Conservation (phyloP, 2,888 invertebrate genomes). For the Drosophila paramelanica region DNA sequence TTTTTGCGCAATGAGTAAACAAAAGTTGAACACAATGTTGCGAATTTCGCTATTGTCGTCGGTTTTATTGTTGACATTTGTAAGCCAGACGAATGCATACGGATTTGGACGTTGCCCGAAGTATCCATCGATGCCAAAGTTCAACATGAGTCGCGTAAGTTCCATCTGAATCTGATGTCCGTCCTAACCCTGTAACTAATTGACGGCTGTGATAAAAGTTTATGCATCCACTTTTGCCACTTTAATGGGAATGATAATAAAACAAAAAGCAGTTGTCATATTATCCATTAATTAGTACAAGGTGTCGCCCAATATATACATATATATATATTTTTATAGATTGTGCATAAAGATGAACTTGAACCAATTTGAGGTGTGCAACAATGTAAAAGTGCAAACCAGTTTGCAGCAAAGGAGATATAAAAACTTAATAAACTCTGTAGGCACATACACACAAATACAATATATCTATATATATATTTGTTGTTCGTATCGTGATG, state of each 20-base stretch:
- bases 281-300: constrained; percentile 61
- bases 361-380: constrained; percentile 69
- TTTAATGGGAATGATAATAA: constrained; percentile 2
- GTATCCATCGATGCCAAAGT: constrained; percentile 88
- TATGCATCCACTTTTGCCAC: constrained; percentile 7
- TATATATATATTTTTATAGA: constrained; percentile 35
- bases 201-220: constrained; percentile 7
- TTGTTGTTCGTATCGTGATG: constrained; percentile 1
- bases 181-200: constrained; percentile 3
- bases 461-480: constrained; percentile 4
- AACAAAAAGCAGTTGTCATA: constrained; percentile 35
- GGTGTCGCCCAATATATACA: constrained; percentile 40
- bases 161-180: neutral
- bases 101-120: constrained; percentile 90
- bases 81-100: constrained; percentile 63
- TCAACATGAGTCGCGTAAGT: constrained; percentile 89
- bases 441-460: constrained; percentile 1
- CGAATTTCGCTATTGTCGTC: constrained; percentile 46
- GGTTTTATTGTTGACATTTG: constrained; percentile 44
- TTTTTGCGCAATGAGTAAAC: constrained; percentile 46
- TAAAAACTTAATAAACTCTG: constrained; percentile 25
- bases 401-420: constrained; percentile 64
- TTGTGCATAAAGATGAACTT: constrained; percentile 77
- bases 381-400: constrained; percentile 73
- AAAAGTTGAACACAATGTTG: constrained; percentile 23